A percentile compares a stretch with the other conserved stretches of the same genome.
Evolutionary conservation across 2,888 invertebrate genomes (phyloP).

Genomic region (Parnassius mnemosyne): DNA sequence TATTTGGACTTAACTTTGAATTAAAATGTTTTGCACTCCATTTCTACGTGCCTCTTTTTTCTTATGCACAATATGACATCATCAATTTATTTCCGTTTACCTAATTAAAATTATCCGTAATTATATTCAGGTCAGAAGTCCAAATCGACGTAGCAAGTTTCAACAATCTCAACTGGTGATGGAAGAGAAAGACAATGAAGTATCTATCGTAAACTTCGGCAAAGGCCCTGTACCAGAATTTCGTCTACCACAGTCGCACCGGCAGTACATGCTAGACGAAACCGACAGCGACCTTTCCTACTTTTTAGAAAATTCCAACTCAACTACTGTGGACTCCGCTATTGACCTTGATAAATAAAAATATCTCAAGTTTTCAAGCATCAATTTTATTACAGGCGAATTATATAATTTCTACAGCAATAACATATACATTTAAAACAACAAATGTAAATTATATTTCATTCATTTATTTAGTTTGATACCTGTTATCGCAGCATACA

Average conservation of each 20-base stretch:
- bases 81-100: no score
- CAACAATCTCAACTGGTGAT: slow-evolving; percentile 38
- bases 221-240: slow-evolving; percentile 50
- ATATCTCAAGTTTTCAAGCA: background rate
- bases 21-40: no score
- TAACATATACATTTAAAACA: background rate
- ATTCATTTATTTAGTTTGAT: no score
- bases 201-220: slow-evolving; percentile 49
- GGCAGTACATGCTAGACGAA: slow-evolving; percentile 48
- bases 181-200: slow-evolving; percentile 43
- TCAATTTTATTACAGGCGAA: no score
- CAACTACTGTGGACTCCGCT: background rate
- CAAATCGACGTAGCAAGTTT: slow-evolving; percentile 33
- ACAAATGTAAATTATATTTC: no score
- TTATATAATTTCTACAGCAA: no score
- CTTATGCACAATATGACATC: no score
- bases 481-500: no score
- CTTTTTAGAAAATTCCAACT: background rate
- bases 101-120: no score
- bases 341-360: slow-evolving; percentile 13
- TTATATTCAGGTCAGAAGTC: slow-evolving; percentile 20
- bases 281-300: slow-evolving; percentile 20
- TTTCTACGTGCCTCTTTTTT: no score
- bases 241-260: slow-evolving; percentile 47
- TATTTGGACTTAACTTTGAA: no score